Percentiles rank a stretch among this genome's conserved stretches.
These are phyloP conservation scores for Python bivittatus DNA, from an alignment of 2,113 vertebrate species.

Conservation along the genomic window DNA sequence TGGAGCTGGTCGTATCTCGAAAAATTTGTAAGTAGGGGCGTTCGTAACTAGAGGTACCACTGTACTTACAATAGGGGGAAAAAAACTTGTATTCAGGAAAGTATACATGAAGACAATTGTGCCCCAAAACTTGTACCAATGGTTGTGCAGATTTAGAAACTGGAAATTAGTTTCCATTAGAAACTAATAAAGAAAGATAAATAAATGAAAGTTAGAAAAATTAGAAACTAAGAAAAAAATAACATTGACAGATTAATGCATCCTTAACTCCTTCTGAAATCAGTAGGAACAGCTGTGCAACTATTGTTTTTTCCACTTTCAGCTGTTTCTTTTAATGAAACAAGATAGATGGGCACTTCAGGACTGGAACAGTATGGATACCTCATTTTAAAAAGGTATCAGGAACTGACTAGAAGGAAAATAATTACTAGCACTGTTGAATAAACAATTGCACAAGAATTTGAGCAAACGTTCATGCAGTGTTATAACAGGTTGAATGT, in stretches of 20 bases:
- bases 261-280: not conserved
- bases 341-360: not conserved
- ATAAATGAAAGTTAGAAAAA: not conserved
- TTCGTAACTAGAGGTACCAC: too few species aligned
- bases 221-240: not conserved
- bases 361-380: not conserved
- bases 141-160: not conserved
- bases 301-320: not conserved
- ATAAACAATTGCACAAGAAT: not conserved
- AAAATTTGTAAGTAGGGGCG: too few species aligned
- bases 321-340: not conserved
- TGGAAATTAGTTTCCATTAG: too few species aligned
- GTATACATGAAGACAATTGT: not conserved
- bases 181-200: not conserved
- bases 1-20: too few species aligned
- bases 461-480: not conserved
- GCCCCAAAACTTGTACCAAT: not conserved
- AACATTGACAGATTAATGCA: not conserved
- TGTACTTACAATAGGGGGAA: too few species aligned
- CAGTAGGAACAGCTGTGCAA: not conserved
- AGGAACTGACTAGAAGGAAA: not conserved
- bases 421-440: not conserved
- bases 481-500: not conserved
- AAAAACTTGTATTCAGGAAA: not conserved
- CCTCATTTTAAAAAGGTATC: not conserved